phyloP scores from a whole-genome alignment of 2,888 invertebrate genomes.

The Lochmaea capreae region DNA sequence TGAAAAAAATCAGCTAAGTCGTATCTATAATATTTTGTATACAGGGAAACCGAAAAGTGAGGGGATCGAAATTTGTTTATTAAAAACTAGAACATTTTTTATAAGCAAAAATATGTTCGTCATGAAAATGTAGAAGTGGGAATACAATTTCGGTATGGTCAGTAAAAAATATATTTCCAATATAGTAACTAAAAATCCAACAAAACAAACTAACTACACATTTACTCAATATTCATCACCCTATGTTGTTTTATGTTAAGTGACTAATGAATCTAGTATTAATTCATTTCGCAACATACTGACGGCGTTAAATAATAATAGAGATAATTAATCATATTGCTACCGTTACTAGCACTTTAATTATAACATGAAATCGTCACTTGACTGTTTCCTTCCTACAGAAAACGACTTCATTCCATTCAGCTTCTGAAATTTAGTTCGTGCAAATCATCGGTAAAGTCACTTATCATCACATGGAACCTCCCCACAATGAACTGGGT shows the following conservation, averaged over 20 bases:
- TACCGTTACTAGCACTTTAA: slow-evolving; percentile 16
- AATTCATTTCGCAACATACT: slow-evolving; percentile 13
- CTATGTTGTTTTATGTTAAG: not conserved
- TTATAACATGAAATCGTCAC: slow-evolving; percentile 15
- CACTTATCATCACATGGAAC: slow-evolving; percentile 13
- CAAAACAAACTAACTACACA: not conserved
- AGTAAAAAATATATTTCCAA: too few species aligned
- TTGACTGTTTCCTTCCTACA: slow-evolving; percentile 10
- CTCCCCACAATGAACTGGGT: slow-evolving; percentile 4
- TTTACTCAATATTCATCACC: not conserved
- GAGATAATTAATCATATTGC: slow-evolving; percentile 17
- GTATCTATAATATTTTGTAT: too few species aligned
- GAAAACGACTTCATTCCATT: slow-evolving; percentile 16
- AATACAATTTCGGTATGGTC: too few species aligned
- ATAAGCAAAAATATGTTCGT: too few species aligned
- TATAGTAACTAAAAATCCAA: not conserved
- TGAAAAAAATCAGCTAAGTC: too few species aligned
- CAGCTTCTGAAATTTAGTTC: slow-evolving; percentile 11
- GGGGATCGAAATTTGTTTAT: too few species aligned
- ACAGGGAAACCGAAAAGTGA: too few species aligned
- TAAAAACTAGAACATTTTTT: too few species aligned
- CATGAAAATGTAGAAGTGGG: too few species aligned
- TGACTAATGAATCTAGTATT: slow-evolving; percentile 1
- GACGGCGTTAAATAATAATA: slow-evolving; percentile 2
- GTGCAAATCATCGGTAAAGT: slow-evolving; percentile 15